Conservation (phyloP, 2,113 vertebrate species). For the Amia ocellicauda region DNA sequence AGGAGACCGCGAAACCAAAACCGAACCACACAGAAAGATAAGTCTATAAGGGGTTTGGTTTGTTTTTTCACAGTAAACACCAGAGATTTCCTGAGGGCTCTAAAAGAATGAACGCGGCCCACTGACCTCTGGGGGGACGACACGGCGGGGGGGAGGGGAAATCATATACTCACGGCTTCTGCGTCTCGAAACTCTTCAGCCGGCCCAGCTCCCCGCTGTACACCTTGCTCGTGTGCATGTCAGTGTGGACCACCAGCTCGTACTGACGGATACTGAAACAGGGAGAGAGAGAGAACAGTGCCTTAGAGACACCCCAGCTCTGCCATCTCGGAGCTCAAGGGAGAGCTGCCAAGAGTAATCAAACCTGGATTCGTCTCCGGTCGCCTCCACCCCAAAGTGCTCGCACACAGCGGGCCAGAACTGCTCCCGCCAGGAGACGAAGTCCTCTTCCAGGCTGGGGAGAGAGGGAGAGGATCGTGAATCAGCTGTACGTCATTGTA, state of each 20-base stretch:
- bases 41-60: too few species aligned
- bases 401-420: constrained; percentile 97
- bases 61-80: too few species aligned
- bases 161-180: constrained; percentile 93
- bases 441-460: constrained; percentile 87
- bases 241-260: constrained; percentile 78
- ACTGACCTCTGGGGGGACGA: too few species aligned
- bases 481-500: background rate
- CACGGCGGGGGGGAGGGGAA: too few species aligned
- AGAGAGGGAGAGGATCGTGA: background rate
- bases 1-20: too few species aligned
- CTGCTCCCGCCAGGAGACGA: constrained; percentile 95
- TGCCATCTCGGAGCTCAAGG: too few species aligned
- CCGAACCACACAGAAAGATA: too few species aligned
- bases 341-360: background rate
- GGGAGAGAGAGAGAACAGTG: background rate
- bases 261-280: constrained; percentile 89
- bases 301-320: too few species aligned
- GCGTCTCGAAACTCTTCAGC: constrained; percentile 91
- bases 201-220: constrained; percentile 89
- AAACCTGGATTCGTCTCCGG: constrained; percentile 93
- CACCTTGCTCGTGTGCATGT: constrained; percentile 80
- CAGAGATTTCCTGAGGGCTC: too few species aligned
- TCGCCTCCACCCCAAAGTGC: constrained; percentile 93
- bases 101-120: too few species aligned